Evolutionary conservation across 2,797 vertebrate genomes (phyloP), one percentile per base, ranked within the genome.

Genomic region (Sparus aurata): DNA sequence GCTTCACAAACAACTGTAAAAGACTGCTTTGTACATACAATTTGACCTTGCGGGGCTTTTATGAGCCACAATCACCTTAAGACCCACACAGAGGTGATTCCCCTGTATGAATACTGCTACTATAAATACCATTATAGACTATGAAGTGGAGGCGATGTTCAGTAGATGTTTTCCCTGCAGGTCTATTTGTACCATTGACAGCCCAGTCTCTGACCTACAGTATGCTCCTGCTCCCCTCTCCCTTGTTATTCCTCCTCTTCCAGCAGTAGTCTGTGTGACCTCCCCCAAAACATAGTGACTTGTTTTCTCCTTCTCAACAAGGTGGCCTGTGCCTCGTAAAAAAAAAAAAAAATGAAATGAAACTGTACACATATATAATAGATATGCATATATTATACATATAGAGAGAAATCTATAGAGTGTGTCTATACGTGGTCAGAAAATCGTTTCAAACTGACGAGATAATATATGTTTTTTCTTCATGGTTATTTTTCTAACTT

Each of bases 321-420:
- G 94, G 94, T 96, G 97, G 95, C 96, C 93, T 97, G 96, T 98
- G 97, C 97, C 97, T 99, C 96, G 74, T 89, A 83, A 95, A 95
- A 96, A 95, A 34, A 95, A 96, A 95, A 3, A 27, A 27, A 95
- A 96, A 95, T 89, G 82, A 95, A 34, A 34, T 34, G 8, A 95
- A 96, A 95, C 95, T 92, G 95, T 97, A 96, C 94, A 93, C 95
- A 92, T 92, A 88, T 89, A 92, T 92, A 82, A 94, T 93, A 94
- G 90, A 94, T 91, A 93, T 93, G 89, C 91, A 94, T 93, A 93
- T 94, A 94, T 92, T 93, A 93, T 93, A 93, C 83, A 92, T 91
- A 91, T 91, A 94, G 91, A 94, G 82, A 93, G 88, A 94, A 90
- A 92, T 94, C 84, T 94, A 94, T 94, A 92, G 86, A 93, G 91